phyloP scores from a whole-genome alignment of 2,888 invertebrate genomes.

The Hyppa rectilinea region DNA sequence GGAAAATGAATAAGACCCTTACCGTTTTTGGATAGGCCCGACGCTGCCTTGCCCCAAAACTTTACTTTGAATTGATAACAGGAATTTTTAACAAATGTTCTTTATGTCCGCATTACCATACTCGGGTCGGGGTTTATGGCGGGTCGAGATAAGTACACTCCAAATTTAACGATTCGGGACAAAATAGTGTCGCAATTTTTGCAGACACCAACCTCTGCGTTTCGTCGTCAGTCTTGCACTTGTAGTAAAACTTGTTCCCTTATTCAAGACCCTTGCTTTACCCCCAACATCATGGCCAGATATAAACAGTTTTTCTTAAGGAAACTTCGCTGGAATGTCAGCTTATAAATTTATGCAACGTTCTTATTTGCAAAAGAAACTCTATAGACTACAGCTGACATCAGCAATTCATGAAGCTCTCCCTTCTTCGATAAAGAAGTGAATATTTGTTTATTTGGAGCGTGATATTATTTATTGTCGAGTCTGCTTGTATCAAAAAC shows the following conservation, averaged over 20 bases:
- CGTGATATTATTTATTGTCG: constrained; percentile 74
- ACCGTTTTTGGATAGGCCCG: background rate
- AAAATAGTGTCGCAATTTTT: constrained; percentile 34
- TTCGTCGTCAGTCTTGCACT: constrained; percentile 41
- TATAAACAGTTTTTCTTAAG: constrained; percentile 70
- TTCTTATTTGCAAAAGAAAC: constrained; percentile 79
- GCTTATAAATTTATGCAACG: constrained; percentile 80
- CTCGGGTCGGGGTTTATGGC: constrained; percentile 37
- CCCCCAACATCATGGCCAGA: constrained; percentile 63
- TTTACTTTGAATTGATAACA: constrained; percentile 28
- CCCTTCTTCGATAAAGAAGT: constrained; percentile 72
- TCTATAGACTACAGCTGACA: constrained; percentile 78
- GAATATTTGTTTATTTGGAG: constrained; percentile 75
- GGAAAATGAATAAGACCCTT: constrained; percentile 2
- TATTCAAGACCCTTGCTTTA: constrained; percentile 70
- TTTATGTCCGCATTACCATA: constrained; percentile 49
- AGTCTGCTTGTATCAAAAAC: constrained; percentile 64
- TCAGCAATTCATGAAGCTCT: constrained; percentile 84
- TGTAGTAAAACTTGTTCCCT: constrained; percentile 65
- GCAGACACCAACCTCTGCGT: constrained; percentile 24
- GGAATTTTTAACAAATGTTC: constrained; percentile 21
- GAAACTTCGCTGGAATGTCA: constrained; percentile 68
- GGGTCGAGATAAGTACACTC: constrained; percentile 58
- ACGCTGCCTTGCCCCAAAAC: background rate
- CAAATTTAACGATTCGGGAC: constrained; percentile 47